phyloP scores from a whole-genome alignment of 2,888 invertebrate genomes.

The Disparrhopalites patrizii region DNA sequence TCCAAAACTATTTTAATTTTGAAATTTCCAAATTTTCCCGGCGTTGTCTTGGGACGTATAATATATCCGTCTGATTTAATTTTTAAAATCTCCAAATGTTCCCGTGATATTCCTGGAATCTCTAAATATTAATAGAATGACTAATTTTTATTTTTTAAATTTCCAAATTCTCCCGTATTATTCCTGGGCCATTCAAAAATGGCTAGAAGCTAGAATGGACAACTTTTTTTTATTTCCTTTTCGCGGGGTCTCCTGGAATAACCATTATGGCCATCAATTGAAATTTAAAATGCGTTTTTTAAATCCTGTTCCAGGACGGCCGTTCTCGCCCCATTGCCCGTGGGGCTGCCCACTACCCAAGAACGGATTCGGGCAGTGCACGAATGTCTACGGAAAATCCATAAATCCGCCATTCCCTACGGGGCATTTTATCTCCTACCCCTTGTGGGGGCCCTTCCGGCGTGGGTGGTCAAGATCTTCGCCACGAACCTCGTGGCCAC shows the following conservation, averaged over 20 bases:
- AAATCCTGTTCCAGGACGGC: constrained; percentile 16
- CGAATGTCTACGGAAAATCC: not conserved
- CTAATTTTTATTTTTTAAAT: not conserved
- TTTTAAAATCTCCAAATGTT: no score
- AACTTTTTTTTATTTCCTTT: no score
- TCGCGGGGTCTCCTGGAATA: no score
- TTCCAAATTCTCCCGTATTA: not conserved
- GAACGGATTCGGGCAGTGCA: constrained; percentile 5
- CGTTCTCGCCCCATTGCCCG: constrained; percentile 13
- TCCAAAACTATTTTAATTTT: no score
- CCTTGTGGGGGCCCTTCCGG: constrained; percentile 16
- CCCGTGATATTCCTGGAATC: not conserved
- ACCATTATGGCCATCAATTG: no score
- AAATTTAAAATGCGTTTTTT: not conserved
- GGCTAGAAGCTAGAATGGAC: no score
- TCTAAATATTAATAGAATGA: not conserved
- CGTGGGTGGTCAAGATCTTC: constrained; percentile 22
- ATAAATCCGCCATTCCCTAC: constrained; percentile 11
- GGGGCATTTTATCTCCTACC: constrained; percentile 20
- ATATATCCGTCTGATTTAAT: no score
- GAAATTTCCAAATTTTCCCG: no score
- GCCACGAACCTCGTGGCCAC: constrained; percentile 22
- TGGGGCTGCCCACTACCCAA: constrained; percentile 9
- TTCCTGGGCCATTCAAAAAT: no score
- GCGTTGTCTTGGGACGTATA: no score